These are phyloP conservation scores for Syrrhaptes paradoxus DNA, from an alignment of 2,113 vertebrate species.

Conservation along the genomic window DNA sequence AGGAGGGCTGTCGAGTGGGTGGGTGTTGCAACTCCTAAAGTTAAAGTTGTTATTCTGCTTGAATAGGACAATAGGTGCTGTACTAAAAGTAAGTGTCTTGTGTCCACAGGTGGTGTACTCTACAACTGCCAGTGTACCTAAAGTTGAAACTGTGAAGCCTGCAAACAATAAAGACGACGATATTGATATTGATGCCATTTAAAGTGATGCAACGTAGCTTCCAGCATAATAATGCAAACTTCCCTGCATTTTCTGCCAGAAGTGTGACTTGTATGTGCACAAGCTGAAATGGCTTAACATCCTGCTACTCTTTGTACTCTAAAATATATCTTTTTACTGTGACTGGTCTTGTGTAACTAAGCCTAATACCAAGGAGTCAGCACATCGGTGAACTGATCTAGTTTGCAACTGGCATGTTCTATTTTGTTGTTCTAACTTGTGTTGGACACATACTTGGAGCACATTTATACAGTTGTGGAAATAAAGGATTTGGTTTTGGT, in stretches of 20 bases:
- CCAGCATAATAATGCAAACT: slow-evolving; percentile 70
- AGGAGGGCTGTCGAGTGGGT: accelerated
- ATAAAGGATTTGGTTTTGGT: slow-evolving; percentile 83
- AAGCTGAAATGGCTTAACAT: slow-evolving; percentile 78
- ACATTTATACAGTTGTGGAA: slow-evolving; percentile 81
- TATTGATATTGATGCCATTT: slow-evolving; percentile 99
- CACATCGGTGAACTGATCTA: slow-evolving; percentile 71
- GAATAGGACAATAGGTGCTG: neutral
- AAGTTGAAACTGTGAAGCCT: slow-evolving; percentile 93
- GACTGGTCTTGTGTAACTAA: slow-evolving; percentile 79
- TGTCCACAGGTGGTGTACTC: slow-evolving; percentile 92
- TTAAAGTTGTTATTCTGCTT: neutral
- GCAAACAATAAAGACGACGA: slow-evolving; percentile 90
- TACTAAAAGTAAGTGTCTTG: neutral
- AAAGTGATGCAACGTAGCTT: slow-evolving; percentile 72
- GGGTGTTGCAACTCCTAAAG: accelerated
- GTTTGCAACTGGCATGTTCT: slow-evolving; percentile 83
- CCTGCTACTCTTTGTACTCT: slow-evolving; percentile 77
- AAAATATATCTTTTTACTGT: slow-evolving; percentile 74
- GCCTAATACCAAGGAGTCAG: slow-evolving; percentile 76
- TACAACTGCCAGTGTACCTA: slow-evolving; percentile 89
- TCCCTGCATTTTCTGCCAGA: slow-evolving; percentile 74
- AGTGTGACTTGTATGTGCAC: slow-evolving; percentile 79
- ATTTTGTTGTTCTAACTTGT: slow-evolving; percentile 77
- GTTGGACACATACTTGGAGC: slow-evolving; percentile 78